Percentiles rank a stretch among this genome's conserved stretches.
Evolutionary conservation across 2,888 invertebrate species (phyloP).

Genomic region (Helleia helle): DNA sequence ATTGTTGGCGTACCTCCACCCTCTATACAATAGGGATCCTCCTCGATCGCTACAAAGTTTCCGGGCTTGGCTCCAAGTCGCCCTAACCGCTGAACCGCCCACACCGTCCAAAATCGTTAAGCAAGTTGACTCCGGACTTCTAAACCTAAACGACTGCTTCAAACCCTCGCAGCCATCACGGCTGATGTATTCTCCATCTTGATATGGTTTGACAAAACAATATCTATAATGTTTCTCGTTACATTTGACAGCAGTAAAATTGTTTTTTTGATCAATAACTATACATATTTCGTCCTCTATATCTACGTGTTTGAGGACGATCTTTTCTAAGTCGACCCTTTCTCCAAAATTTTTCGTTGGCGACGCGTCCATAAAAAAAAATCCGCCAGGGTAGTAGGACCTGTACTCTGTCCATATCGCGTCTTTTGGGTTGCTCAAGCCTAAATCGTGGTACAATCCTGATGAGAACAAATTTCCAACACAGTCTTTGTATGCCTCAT

Average conservation of each 20-base stretch:
- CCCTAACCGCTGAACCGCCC: slow-evolving; percentile 41
- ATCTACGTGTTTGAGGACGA: slow-evolving; percentile 15
- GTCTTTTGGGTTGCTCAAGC: slow-evolving; percentile 32
- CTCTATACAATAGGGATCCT: slow-evolving; percentile 45
- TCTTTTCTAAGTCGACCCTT: slow-evolving; percentile 11
- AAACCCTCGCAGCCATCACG: slow-evolving; percentile 37
- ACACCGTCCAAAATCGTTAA: slow-evolving; percentile 34
- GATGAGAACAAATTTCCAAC: slow-evolving; percentile 47
- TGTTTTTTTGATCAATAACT: slow-evolving; percentile 37
- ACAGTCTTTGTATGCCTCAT: slow-evolving; percentile 49
- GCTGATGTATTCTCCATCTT: slow-evolving; percentile 26
- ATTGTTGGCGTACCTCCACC: slow-evolving; percentile 57
- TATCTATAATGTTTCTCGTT: slow-evolving; percentile 47
- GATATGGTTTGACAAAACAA: slow-evolving; percentile 50
- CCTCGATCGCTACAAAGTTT: slow-evolving; percentile 39
- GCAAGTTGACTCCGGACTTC: slow-evolving; percentile 48
- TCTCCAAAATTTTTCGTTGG: slow-evolving; percentile 39
- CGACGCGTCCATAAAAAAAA: slow-evolving; percentile 54
- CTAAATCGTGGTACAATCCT: slow-evolving; percentile 36
- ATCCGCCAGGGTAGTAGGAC: slow-evolving; percentile 52
- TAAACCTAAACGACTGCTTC: slow-evolving; percentile 34
- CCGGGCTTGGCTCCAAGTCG: slow-evolving; percentile 51
- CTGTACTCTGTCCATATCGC: slow-evolving; percentile 61
- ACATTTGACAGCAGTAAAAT: slow-evolving; percentile 45
- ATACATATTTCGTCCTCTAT: slow-evolving; percentile 46